phyloP scores from a whole-genome alignment of 2,797 vertebrate species.

The Sardinella longiceps region DNA sequence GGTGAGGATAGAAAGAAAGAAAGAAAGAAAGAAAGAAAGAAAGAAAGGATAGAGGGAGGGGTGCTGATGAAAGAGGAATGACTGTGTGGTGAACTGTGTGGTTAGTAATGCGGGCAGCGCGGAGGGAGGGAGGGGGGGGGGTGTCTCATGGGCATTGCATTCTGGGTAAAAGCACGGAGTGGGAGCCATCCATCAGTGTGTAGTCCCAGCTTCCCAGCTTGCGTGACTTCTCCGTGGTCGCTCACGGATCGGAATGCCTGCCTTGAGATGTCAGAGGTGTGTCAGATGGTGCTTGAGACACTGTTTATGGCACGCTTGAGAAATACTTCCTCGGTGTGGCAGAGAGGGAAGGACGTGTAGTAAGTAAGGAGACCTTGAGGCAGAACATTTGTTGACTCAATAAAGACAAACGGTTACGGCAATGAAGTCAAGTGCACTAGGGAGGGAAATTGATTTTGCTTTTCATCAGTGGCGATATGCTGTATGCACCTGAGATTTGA shows the following conservation, averaged over 20 bases:
- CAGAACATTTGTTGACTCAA: no score
- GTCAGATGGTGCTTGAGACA: background rate
- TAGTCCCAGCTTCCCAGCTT: background rate
- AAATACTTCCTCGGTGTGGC: background rate
- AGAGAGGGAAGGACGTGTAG: background rate
- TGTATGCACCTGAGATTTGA: background rate
- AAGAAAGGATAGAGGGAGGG: background rate
- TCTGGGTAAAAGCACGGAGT: background rate
- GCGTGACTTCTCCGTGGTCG: background rate
- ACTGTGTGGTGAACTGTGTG: background rate
- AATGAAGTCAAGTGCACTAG: background rate
- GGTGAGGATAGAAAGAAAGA: background rate
- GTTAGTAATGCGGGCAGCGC: background rate
- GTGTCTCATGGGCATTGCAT: background rate
- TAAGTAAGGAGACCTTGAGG: background rate
- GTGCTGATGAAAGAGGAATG: background rate
- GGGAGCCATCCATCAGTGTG: background rate
- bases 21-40: background rate
- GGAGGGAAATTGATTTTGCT: background rate
- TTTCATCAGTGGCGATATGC: background rate
- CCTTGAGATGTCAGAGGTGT: background rate
- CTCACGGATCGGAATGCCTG: background rate
- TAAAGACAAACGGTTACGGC: background rate
- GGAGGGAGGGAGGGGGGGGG: no score
- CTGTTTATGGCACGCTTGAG: background rate